These are phyloP conservation scores for Eristalis intricaria DNA, from an alignment of 2,888 invertebrate genomes.

Conservation along the genomic window DNA sequence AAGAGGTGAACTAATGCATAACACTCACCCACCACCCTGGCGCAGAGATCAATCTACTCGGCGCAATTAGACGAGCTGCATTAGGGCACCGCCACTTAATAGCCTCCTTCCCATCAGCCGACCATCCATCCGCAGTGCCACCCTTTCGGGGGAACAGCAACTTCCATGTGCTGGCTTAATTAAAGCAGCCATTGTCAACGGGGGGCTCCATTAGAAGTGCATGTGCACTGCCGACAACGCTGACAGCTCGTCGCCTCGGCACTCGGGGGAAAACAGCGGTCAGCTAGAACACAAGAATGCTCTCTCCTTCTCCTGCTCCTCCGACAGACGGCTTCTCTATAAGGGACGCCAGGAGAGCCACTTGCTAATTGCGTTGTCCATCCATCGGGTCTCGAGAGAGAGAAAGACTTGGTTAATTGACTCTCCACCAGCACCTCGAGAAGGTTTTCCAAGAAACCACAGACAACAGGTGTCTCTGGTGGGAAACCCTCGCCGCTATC, in stretches of 20 bases:
- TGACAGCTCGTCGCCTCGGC: neutral
- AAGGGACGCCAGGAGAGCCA: slow-evolving; percentile 24
- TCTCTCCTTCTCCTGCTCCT: neutral
- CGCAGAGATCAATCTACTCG: slow-evolving; percentile 30
- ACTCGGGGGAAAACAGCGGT: neutral
- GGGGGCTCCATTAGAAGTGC: slow-evolving; percentile 40
- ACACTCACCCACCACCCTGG: neutral
- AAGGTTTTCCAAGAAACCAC: neutral
- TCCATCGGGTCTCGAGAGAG: slow-evolving; percentile 21
- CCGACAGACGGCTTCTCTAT: slow-evolving; percentile 7
- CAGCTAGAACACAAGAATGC: slow-evolving; percentile 17
- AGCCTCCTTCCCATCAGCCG: slow-evolving; percentile 6
- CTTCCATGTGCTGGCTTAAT: slow-evolving; percentile 46
- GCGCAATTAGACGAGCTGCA: slow-evolving; percentile 36
- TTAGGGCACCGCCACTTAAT: slow-evolving; percentile 46
- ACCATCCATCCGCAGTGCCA: neutral
- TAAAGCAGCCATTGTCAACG: slow-evolving; percentile 31
- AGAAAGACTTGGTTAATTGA: slow-evolving; percentile 21
- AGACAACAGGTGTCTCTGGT: neutral
- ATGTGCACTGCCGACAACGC: neutral
- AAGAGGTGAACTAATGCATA: neutral
- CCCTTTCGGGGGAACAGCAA: slow-evolving; percentile 8
- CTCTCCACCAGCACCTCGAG: neutral
- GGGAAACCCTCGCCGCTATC: neutral
- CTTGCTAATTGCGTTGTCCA: slow-evolving; percentile 50